Evolutionary conservation across 2,888 invertebrate genomes (phyloP).

Genomic region (Dasysyrphus albostriatus): DNA sequence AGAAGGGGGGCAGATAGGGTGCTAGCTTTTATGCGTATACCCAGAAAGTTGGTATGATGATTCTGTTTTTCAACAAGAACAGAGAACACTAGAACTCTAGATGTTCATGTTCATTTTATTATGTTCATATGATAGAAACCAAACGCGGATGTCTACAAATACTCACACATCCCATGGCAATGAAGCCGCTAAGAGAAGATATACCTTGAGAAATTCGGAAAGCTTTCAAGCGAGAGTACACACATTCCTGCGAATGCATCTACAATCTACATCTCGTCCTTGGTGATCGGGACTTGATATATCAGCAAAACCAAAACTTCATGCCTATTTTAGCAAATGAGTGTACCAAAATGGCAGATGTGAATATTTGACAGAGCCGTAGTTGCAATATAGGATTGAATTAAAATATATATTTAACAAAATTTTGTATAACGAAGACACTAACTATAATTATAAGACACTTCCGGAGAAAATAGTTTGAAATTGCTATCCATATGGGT

Average conservation of each 20-base stretch:
- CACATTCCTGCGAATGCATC: conserved; percentile 50
- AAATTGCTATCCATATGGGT: too few relatives aligned
- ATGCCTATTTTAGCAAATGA: background rate
- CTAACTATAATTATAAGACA: too few relatives aligned
- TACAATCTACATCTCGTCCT: background rate
- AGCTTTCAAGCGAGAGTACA: conserved; percentile 28
- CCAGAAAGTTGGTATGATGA: conserved; percentile 2
- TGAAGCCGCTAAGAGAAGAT: conserved; percentile 39
- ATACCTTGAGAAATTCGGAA: conserved; percentile 23
- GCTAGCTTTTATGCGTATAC: background rate
- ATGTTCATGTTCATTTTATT: conserved; percentile 27
- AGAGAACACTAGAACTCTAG: conserved; percentile 5
- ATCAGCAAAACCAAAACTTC: background rate
- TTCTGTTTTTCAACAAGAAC: conserved; percentile 29
- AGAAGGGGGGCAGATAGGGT: too few relatives aligned
- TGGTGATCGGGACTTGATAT: background rate
- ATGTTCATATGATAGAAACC: conserved; percentile 23
- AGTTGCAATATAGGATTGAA: background rate
- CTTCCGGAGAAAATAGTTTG: too few relatives aligned
- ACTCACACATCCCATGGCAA: background rate
- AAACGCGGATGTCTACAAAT: conserved; percentile 25
- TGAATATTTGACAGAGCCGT: background rate
- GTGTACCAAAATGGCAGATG: background rate
- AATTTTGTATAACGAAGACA: too few relatives aligned
- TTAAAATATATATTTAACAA: too few relatives aligned